Conservation (phyloP, 2,797 vertebrate genomes). For the Heterohyrax brucei region DNA sequence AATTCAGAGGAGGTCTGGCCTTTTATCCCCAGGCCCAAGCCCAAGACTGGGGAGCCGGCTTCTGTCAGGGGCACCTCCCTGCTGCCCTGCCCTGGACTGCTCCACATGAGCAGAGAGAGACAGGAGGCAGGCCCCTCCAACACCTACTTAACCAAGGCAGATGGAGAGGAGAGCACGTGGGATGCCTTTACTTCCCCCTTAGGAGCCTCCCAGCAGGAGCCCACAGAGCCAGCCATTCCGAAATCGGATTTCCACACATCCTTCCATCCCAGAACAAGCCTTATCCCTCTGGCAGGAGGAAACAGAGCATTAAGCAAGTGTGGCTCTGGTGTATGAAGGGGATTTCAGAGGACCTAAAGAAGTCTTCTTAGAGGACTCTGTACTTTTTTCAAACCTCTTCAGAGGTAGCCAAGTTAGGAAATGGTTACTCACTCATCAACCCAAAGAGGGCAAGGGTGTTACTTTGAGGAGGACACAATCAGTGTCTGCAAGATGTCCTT, state of each 20-base stretch:
- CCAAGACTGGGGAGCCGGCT: slow-evolving; percentile 62
- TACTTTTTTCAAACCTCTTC: slow-evolving; percentile 57
- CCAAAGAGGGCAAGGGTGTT: slow-evolving; percentile 73
- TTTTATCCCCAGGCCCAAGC: slow-evolving; percentile 66
- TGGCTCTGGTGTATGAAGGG: slow-evolving; percentile 60
- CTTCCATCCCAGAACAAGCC: slow-evolving; percentile 60
- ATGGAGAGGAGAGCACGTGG: slow-evolving; percentile 1
- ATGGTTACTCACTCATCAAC: slow-evolving; percentile 67
- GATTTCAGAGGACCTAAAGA: slow-evolving; percentile 76
- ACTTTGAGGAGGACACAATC: slow-evolving; percentile 77
- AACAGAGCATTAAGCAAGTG: slow-evolving; percentile 76
- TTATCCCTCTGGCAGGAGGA: slow-evolving; percentile 70
- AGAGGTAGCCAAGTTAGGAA: slow-evolving; percentile 67
- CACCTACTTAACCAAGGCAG: slow-evolving; percentile 82
- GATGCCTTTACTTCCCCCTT: slow-evolving; percentile 80
- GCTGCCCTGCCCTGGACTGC: not conserved
- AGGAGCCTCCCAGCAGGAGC: slow-evolving; percentile 81
- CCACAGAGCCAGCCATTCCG: slow-evolving; percentile 67
- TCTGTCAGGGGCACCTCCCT: slow-evolving; percentile 77
- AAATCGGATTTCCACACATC: slow-evolving; percentile 84
- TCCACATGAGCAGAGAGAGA: slow-evolving; percentile 78
- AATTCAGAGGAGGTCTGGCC: slow-evolving; percentile 69
- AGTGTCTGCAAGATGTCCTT: slow-evolving; percentile 85
- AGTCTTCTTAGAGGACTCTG: slow-evolving; percentile 44
- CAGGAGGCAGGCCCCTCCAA: slow-evolving; percentile 80